Evolutionary conservation across 1,140 invertebrate genomes (phyloP).

Genomic region (Aphelenchoides besseyi): DNA sequence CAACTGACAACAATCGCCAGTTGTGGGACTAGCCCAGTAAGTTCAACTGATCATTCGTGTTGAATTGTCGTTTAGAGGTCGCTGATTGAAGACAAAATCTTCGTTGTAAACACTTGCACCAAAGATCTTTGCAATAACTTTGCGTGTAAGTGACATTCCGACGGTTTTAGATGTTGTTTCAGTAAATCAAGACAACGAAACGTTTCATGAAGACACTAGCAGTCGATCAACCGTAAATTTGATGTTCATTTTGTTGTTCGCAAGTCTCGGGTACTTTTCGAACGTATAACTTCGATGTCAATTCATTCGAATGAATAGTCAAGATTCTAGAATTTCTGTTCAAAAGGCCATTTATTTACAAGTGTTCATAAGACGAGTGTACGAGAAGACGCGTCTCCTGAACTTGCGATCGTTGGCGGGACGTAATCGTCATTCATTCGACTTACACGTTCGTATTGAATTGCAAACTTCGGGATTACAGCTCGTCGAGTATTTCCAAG

Average conservation of each 20-base stretch:
- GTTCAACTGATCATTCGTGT: background rate
- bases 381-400: background rate
- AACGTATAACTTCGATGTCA: background rate
- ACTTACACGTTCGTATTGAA: background rate
- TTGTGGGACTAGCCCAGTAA: background rate
- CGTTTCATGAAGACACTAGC: background rate
- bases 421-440: background rate
- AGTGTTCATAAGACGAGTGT: background rate
- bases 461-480: background rate
- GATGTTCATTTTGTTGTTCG: background rate
- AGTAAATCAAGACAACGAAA: slow-evolving; percentile 13
- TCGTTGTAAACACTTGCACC: background rate
- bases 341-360: too few relatives aligned
- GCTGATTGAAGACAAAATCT: background rate
- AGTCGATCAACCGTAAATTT: too few relatives aligned
- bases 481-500: background rate
- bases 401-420: background rate
- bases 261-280: background rate
- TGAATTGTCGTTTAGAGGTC: background rate
- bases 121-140: slow-evolving; percentile 10
- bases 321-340: too few relatives aligned
- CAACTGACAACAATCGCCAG: background rate
- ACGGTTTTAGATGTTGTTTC: background rate
- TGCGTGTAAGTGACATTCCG: slow-evolving; percentile 2
- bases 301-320: background rate